Conservation (phyloP, 2,113 vertebrate species). For the Forbesichthys agassizii region DNA sequence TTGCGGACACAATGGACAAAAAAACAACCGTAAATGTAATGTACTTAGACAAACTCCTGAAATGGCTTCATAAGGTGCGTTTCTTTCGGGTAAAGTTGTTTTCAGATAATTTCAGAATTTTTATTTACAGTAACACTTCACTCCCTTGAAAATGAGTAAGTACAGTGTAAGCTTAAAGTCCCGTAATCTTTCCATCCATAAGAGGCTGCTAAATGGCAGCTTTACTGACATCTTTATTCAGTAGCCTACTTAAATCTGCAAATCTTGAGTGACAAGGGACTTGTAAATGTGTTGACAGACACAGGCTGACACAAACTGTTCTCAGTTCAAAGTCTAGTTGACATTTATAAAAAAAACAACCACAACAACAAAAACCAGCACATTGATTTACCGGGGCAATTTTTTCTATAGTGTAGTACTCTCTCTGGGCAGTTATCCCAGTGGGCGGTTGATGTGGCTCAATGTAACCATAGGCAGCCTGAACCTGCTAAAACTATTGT, state of each 20-base stretch:
- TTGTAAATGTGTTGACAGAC: slow-evolving; percentile 39
- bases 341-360: slow-evolving; percentile 37
- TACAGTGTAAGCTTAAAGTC: slow-evolving; percentile 5
- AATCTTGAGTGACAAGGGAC: slow-evolving; percentile 37
- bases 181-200: slow-evolving; percentile 19
- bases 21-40: too few species aligned
- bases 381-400: slow-evolving; percentile 59
- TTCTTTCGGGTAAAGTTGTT: too few species aligned
- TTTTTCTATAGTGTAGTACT: slow-evolving; percentile 51
- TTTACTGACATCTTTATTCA: slow-evolving; percentile 38
- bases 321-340: slow-evolving; percentile 63
- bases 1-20: too few species aligned
- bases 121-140: too few species aligned
- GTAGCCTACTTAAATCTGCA: slow-evolving; percentile 21
- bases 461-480: slow-evolving; percentile 17
- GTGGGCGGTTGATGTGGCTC: slow-evolving; percentile 42
- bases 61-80: too few species aligned
- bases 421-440: slow-evolving; percentile 53
- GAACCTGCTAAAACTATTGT: slow-evolving; percentile 16
- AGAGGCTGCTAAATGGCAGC: slow-evolving; percentile 12
- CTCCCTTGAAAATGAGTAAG: neutral
- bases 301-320: slow-evolving; percentile 50
- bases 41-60: too few species aligned
- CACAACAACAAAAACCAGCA: slow-evolving; percentile 35
- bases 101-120: too few species aligned